Evolutionary conservation across 2,888 invertebrate species (phyloP).

Genomic region (Drosophila atripex): DNA sequence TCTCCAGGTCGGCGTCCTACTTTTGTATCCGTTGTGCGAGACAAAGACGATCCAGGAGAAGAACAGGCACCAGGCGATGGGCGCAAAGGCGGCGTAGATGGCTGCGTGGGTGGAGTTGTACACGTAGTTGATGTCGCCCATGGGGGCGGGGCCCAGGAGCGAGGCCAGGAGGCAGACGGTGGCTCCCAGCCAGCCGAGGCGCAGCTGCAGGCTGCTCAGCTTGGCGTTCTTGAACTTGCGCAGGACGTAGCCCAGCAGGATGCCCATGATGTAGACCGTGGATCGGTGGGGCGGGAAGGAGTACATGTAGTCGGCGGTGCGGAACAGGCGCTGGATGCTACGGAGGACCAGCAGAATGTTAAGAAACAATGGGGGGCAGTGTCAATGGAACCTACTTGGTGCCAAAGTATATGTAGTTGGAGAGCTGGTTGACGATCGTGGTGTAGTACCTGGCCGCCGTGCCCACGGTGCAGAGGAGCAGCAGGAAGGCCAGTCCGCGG

Average conservation of each 20-base stretch:
- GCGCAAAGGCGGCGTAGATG: conserved; percentile 88
- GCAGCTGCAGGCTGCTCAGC: conserved; percentile 83
- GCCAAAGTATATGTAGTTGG: conserved; percentile 88
- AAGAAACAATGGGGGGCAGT: neutral
- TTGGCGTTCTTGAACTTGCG: conserved; percentile 84
- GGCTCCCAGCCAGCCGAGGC: conserved; percentile 86
- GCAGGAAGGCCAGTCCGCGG: conserved; percentile 84
- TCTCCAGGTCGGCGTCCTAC: conserved; percentile 80
- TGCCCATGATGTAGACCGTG: conserved; percentile 89
- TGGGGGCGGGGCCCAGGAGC: conserved; percentile 87
- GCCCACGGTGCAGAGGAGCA: conserved; percentile 85
- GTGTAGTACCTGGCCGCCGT: conserved; percentile 87
- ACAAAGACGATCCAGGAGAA: conserved; percentile 89
- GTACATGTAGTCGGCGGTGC: conserved; percentile 89
- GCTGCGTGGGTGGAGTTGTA: conserved; percentile 88
- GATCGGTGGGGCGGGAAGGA: conserved; percentile 87
- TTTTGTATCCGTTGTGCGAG: conserved; percentile 86
- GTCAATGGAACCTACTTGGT: conserved; percentile 86
- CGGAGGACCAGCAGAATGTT: neutral
- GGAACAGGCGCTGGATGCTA: conserved; percentile 87
- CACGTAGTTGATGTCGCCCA: conserved; percentile 87
- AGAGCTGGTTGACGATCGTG: conserved; percentile 86
- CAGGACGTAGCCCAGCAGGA: conserved; percentile 86
- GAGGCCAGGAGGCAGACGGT: conserved; percentile 85
- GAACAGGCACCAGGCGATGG: conserved; percentile 88